These are phyloP conservation scores for Drosophila bocki DNA, from an alignment of 1,140 invertebrate genomes.

Conservation along the genomic window DNA sequence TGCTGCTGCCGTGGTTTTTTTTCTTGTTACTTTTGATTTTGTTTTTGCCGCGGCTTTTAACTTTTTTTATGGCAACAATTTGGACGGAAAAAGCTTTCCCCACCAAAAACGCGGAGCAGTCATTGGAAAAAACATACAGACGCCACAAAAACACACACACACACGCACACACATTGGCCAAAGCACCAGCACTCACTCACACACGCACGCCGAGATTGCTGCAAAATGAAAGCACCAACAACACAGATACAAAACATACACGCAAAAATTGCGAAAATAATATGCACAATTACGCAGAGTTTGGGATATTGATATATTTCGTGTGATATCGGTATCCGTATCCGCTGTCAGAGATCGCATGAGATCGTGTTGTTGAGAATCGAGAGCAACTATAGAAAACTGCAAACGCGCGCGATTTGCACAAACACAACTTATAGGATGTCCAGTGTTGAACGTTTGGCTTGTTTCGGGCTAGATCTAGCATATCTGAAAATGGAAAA, in stretches of 20 bases:
- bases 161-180: conserved; percentile 26
- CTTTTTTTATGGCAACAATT: conserved; percentile 57
- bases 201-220: conserved; percentile 54
- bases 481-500: no score
- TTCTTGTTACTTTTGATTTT: conserved; percentile 42
- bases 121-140: conserved; percentile 63
- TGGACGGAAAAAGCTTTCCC: conserved; percentile 72
- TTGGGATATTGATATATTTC: conserved; percentile 6
- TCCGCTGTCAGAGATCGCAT: conserved; percentile 20
- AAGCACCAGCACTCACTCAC: conserved; percentile 56
- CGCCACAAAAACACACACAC: conserved; percentile 33
- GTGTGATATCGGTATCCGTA: not conserved
- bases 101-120: conserved; percentile 63
- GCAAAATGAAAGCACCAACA: conserved; percentile 73
- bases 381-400: conserved; percentile 18
- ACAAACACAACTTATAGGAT: conserved; percentile 49
- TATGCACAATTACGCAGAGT: conserved; percentile 26
- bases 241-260: conserved; percentile 46
- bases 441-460: not conserved
- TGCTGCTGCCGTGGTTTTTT: conserved; percentile 10
- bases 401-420: conserved; percentile 44
- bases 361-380: conserved; percentile 45
- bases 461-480: no score
- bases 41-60: conserved; percentile 68
- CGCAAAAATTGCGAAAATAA: conserved; percentile 40